A percentile compares a stretch with the other conserved stretches of the same genome.
Evolutionary conservation across 1,140 invertebrate genomes (phyloP).

Genomic region (Pseudomyrmex pallidus): DNA sequence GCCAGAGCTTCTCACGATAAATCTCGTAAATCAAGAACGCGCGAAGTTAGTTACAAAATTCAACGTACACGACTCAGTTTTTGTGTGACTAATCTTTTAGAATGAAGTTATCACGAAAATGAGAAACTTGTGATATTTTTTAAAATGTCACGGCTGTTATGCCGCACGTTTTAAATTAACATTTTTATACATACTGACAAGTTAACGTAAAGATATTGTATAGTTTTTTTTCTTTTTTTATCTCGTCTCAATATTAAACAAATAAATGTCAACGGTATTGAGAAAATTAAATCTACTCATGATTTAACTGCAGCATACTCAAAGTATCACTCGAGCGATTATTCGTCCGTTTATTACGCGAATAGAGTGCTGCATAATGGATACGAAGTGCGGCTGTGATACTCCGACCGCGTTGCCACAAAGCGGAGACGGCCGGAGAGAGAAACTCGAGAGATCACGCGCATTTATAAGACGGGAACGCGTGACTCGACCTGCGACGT

Average conservation of each 20-base stretch:
- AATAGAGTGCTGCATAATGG: conserved; percentile 37
- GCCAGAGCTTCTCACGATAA: conserved; percentile 18
- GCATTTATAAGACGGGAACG: conserved; percentile 54
- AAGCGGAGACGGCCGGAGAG: neutral
- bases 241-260: neutral
- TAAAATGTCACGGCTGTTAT: neutral
- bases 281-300: neutral
- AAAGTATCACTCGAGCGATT: neutral
- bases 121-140: neutral
- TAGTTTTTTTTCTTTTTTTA: neutral
- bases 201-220: no score
- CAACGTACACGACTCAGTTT: neutral
- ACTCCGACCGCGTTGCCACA: conserved; percentile 7
- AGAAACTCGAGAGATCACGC: conserved; percentile 48
- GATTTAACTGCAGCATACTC: no score
- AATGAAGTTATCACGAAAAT: neutral
- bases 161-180: no score
- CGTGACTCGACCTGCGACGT: conserved; percentile 32
- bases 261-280: neutral
- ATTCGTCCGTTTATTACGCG: conserved; percentile 41
- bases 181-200: neutral
- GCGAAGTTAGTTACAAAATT: neutral
- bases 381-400: conserved; percentile 33
- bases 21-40: conserved; percentile 33
- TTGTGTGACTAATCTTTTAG: neutral